Evolutionary conservation across 2,797 vertebrate species (phyloP), one percentile per base, ranked within the genome.

Genomic region (Esox lucius): DNA sequence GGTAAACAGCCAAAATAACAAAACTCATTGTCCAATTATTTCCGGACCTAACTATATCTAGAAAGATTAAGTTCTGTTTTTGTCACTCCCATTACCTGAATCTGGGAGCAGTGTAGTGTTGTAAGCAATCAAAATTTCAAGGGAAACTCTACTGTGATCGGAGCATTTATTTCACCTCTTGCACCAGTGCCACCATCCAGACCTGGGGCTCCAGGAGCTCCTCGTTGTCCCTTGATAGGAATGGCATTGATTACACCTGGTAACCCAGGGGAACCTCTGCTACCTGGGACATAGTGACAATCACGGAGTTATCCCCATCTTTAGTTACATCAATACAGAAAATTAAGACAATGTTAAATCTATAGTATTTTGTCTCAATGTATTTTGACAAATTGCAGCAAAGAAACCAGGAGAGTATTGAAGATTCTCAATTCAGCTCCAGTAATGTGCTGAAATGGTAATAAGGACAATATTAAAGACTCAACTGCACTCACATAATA

Each of bases 141-240:
- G 8, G 42, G 1, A 46, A 42, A 42, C 39, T 9, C 39, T 42
- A 46, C 42, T 11, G 42, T 11, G 4, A 68, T 74, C 56, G 33
- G n/a, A 1, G 48, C 13, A 8, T 42, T 3, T 24, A 4, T 66
- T 83, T 85, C 28, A 93, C 92, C 93, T 91, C 87, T 73, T 42
- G 75, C 76, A 76, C 93, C 92, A 61, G 80, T 16, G 22, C 84
- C 84, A n/a, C 93, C 93, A 0, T 0, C 22, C 17, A 13, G 2
- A 11, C 92, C 90, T 0, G 2, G 0, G 0, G 17, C 4, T 69
- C 91, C 93, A 17, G 1, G 19, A 24, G 19, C 5, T n/a, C 93
- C 93, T 16, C 0, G 35, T 0, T 0, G 1, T 31, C 91, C 92
- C 82, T 88, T 90, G 22, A 88, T 80, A 28, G 0, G 2, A 42